Conservation (phyloP, 2,797 vertebrate species). For the Gymnoscopelus microlampas region DNA sequence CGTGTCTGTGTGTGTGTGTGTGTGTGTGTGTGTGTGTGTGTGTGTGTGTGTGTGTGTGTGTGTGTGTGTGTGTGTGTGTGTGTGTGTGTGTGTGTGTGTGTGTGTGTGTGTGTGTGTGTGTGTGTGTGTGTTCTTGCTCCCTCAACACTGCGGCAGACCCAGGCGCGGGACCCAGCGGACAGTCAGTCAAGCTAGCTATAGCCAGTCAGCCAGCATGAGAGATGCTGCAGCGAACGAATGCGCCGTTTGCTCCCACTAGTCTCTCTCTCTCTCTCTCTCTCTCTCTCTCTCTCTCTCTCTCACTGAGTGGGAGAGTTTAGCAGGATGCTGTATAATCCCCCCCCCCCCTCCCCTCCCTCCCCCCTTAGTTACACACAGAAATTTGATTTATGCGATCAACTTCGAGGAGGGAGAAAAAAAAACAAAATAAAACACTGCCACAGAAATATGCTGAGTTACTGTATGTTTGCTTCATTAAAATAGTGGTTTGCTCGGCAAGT, state of each 20-base stretch:
- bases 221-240: conserved; percentile 52
- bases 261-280: conserved; percentile 1
- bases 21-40: conserved; percentile 40
- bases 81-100: conserved; percentile 12
- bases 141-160: conserved; percentile 72
- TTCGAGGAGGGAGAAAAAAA: conserved; percentile 33
- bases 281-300: conserved; percentile 32
- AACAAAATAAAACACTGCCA: conserved; percentile 42
- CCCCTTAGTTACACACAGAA: conserved; percentile 59
- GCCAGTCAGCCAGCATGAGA: conserved; percentile 52
- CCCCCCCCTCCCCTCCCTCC: conserved; percentile 21
- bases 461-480: conserved; percentile 74
- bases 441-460: conserved; percentile 76
- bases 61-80: background rate
- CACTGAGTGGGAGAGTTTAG: conserved; percentile 40
- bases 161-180: conserved; percentile 64
- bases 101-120: conserved; percentile 23
- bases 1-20: background rate
- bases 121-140: conserved; percentile 50
- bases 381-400: conserved; percentile 75
- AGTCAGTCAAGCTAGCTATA: conserved; percentile 51
- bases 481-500: conserved; percentile 70
- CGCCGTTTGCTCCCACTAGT: conserved; percentile 9
- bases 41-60: conserved; percentile 11
- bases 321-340: conserved; percentile 49